Evolutionary conservation across 2,797 vertebrate species (phyloP).

Genomic region (Mionectes olivaceus): DNA sequence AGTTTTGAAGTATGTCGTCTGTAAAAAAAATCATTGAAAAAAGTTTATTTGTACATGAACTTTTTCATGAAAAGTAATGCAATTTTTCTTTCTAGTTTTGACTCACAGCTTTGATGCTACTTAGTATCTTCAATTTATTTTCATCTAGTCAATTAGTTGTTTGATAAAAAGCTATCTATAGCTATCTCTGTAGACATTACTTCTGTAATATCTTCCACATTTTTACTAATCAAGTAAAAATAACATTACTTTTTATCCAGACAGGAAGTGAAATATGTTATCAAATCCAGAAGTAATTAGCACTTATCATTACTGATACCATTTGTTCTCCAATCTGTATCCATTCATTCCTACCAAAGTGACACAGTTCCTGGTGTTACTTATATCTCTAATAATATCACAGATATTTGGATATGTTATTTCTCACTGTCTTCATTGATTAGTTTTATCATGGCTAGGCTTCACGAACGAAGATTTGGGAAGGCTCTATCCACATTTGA

Average conservation of each 20-base stretch:
- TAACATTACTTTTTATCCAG: background rate
- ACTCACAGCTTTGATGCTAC: background rate
- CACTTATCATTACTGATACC: background rate
- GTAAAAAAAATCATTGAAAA: background rate
- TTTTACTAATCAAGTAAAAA: conserved; percentile 36
- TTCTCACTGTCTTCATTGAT: conserved; percentile 16
- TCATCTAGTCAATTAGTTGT: background rate
- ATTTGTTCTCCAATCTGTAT: background rate
- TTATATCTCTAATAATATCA: conserved; percentile 1
- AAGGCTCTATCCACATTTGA: too few species aligned
- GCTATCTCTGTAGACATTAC: background rate
- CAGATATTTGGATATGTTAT: conserved; percentile 9
- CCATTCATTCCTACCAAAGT: background rate
- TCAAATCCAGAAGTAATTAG: conserved; percentile 16
- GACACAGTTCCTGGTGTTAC: background rate
- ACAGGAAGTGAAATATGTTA: background rate
- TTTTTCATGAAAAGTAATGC: background rate
- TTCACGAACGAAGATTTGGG: too few species aligned
- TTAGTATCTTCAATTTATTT: background rate
- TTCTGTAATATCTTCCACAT: background rate
- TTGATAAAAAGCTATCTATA: background rate
- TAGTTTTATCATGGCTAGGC: too few species aligned
- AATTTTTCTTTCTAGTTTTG: background rate
- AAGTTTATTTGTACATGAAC: background rate
- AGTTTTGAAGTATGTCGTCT: background rate